Conservation (phyloP, 2,888 invertebrate species). For the Dromius quadrimaculatus region DNA sequence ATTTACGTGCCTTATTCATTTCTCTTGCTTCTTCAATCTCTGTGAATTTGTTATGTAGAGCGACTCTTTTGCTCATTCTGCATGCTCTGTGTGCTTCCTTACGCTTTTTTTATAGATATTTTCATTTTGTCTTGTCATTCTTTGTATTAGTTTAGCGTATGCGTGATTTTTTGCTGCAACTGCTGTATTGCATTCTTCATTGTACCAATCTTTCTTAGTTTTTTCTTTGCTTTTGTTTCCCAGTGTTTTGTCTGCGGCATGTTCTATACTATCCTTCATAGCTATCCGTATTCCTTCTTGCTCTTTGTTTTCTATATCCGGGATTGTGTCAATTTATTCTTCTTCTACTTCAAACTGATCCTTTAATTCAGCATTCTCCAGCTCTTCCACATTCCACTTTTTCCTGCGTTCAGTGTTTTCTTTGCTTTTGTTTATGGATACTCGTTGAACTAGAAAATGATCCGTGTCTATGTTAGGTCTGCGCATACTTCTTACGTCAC, state of each 20-base stretch:
- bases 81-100: background rate
- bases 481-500: background rate
- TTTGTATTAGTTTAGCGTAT: background rate
- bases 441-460: background rate
- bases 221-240: background rate
- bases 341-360: background rate
- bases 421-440: background rate
- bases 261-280: background rate
- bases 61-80: background rate
- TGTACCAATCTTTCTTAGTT: background rate
- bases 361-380: constrained; percentile 1
- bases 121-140: background rate
- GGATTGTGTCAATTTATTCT: background rate
- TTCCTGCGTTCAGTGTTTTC: background rate
- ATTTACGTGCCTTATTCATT: background rate
- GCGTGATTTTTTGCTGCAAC: background rate
- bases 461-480: background rate
- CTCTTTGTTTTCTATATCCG: background rate
- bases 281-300: background rate
- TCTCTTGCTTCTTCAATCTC: background rate
- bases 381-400: background rate
- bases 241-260: background rate
- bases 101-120: background rate
- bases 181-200: background rate
- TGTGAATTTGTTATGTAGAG: constrained; percentile 1